Conservation (phyloP, 2,797 vertebrate genomes). For the Sebastes wilsoni region DNA sequence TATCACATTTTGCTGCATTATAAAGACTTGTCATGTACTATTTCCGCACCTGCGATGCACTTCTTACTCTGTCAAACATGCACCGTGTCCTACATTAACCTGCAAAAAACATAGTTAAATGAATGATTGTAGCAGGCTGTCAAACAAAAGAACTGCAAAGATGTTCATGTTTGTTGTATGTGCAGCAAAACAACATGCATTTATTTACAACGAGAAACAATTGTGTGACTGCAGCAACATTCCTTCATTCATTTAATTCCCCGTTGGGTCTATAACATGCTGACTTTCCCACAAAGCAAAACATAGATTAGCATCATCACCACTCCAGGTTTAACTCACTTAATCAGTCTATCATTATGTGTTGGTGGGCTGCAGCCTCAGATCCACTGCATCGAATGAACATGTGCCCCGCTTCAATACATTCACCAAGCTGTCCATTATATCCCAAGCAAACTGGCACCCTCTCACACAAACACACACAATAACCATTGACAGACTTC, state of each 20-base stretch:
- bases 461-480: constrained; percentile 58
- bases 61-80: background rate
- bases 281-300: background rate
- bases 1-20: constrained; percentile 35
- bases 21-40: background rate
- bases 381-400: constrained; percentile 21
- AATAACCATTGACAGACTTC: constrained; percentile 60
- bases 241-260: background rate
- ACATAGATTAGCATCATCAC: background rate
- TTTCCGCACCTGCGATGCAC: background rate
- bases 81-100: background rate
- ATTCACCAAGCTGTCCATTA: constrained; percentile 43
- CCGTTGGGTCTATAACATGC: background rate
- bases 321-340: background rate
- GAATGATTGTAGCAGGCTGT: fast-evolving
- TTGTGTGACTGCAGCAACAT: background rate
- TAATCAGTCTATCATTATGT: background rate
- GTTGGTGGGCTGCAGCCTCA: constrained; percentile 29
- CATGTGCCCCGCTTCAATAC: constrained; percentile 30
- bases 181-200: background rate
- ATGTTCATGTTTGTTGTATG: background rate
- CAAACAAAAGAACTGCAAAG: background rate
- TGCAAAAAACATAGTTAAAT: background rate
- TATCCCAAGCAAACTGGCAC: constrained; percentile 58
- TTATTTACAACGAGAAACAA: background rate